These are phyloP conservation scores for Acronicta psi DNA, from an alignment of 2,888 invertebrate species.

Conservation along the genomic window DNA sequence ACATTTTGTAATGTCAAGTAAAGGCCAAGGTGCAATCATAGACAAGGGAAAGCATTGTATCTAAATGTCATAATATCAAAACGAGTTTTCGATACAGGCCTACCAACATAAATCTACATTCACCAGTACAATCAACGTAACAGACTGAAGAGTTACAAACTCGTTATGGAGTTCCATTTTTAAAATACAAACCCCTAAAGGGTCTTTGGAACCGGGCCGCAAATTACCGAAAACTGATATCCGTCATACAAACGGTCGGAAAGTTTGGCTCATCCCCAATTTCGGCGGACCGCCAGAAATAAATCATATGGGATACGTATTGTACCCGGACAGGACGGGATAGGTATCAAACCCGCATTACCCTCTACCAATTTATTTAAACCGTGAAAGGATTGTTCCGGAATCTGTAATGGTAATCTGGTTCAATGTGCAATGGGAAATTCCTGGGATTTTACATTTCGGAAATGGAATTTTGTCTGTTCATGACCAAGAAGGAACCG, in stretches of 20 bases:
- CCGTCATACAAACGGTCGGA: constrained; percentile 46
- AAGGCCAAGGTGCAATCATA: too few species aligned
- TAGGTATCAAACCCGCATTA: constrained; percentile 43
- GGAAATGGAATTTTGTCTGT: neutral
- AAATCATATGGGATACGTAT: constrained; percentile 69
- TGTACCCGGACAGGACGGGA: constrained; percentile 54
- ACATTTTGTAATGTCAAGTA: too few species aligned
- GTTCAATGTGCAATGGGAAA: constrained; percentile 22
- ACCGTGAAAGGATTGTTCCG: constrained; percentile 54
- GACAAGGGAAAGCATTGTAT: too few species aligned
- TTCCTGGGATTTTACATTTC: constrained; percentile 1
- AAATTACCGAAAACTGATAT: constrained; percentile 42
- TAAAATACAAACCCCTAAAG: constrained; percentile 27
- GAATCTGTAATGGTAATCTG: constrained; percentile 39
- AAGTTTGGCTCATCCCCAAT: constrained; percentile 46
- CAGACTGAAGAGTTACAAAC: constrained; percentile 39
- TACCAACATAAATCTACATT: too few species aligned
- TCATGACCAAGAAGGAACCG: too few species aligned
- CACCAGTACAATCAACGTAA: constrained; percentile 4
- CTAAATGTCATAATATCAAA: too few species aligned
- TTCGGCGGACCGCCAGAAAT: constrained; percentile 63
- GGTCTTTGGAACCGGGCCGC: constrained; percentile 27
- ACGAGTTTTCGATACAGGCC: too few species aligned
- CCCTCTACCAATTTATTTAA: constrained; percentile 65
- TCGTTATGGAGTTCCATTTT: constrained; percentile 37